A percentile compares a stretch with the other conserved stretches of the same genome.
phyloP scores from a whole-genome alignment of 2,888 invertebrate species.

The Pseudanteris insignis region DNA sequence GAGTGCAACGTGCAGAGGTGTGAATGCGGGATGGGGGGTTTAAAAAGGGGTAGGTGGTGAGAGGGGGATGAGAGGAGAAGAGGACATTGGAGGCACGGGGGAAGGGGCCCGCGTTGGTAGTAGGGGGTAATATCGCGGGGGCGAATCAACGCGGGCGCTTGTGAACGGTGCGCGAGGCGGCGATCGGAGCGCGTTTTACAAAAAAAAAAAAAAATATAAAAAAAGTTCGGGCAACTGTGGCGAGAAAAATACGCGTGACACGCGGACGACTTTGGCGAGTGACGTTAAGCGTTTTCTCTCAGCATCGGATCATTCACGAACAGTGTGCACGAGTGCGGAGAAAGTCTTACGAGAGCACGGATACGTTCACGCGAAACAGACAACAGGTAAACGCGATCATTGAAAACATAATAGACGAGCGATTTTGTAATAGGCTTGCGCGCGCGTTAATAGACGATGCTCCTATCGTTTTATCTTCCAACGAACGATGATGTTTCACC shows the following conservation, averaged over 20 bases:
- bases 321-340: conserved; percentile 34
- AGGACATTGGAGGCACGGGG: too few relatives aligned
- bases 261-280: conserved; percentile 13
- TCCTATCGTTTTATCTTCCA: not conserved
- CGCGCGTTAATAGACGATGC: not conserved
- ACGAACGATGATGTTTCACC: too few relatives aligned
- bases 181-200: too few relatives aligned
- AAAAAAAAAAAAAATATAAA: too few relatives aligned
- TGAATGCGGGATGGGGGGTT: too few relatives aligned
- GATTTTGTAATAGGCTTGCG: not conserved
- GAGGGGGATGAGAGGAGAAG: too few relatives aligned
- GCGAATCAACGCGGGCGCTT: too few relatives aligned
- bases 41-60: too few relatives aligned
- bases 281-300: conserved; percentile 17
- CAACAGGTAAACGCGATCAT: conserved; percentile 37
- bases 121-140: not conserved
- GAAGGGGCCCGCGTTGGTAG: too few relatives aligned
- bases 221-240: conserved; percentile 11
- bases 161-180: too few relatives aligned
- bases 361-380: conserved; percentile 38
- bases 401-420: conserved; percentile 1
- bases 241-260: conserved; percentile 7
- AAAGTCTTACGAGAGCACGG: conserved; percentile 40
- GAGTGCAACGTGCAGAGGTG: too few relatives aligned
- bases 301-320: conserved; percentile 26